Evolutionary conservation across 2,797 vertebrate genomes (phyloP).

Genomic region (Clarias fuscus): DNA sequence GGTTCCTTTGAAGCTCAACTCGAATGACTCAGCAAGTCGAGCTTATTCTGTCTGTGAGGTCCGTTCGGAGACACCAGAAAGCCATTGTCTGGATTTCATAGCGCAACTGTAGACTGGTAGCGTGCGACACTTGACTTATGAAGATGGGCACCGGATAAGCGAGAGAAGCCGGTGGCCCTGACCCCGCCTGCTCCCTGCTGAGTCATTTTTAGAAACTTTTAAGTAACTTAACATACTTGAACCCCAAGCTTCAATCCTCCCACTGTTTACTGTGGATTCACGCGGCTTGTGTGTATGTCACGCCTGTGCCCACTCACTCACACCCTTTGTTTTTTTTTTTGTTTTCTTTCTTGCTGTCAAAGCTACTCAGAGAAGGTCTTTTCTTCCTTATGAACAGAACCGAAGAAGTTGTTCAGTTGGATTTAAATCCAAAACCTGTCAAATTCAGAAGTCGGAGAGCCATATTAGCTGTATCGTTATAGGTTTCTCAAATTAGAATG

Average conservation of each 20-base stretch:
- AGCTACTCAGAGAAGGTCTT: neutral
- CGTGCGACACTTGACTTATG: conserved; percentile 79
- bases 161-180: conserved; percentile 58
- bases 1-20: conserved; percentile 14
- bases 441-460: too few species aligned
- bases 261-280: conserved; percentile 52
- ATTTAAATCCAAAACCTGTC: neutral
- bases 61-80: neutral
- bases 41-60: conserved; percentile 34
- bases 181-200: conserved; percentile 67
- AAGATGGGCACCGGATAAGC: conserved; percentile 60
- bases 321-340: neutral
- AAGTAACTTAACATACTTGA: conserved; percentile 62
- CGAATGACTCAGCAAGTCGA: conserved; percentile 20
- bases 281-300: conserved; percentile 3
- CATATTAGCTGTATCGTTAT: neutral
- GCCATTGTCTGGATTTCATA: conserved; percentile 56
- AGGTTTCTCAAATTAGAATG: neutral
- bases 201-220: conserved; percentile 77
- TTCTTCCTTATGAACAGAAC: neutral
- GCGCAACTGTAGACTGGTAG: conserved; percentile 63
- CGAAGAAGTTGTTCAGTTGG: neutral
- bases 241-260: conserved; percentile 55
- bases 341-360: neutral
- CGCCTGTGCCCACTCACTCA: neutral